Percentiles rank a stretch among this genome's conserved stretches.
These are phyloP conservation scores for Melipona quadrifasciata DNA, from an alignment of 1,140 invertebrate species.

Conservation along the genomic window DNA sequence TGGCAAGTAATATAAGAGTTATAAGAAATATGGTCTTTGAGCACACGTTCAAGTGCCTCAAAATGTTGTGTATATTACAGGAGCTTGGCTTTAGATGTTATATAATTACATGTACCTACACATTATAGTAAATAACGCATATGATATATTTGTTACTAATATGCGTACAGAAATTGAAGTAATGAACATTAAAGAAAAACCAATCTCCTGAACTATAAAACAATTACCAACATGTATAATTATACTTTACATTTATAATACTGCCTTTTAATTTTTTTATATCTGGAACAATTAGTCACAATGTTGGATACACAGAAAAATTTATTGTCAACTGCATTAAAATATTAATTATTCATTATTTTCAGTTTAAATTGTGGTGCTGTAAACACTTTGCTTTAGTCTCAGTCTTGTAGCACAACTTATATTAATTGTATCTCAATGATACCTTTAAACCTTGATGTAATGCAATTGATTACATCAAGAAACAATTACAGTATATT, in stretches of 20 bases:
- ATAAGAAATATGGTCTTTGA: conserved; percentile 79
- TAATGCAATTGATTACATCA: conserved; percentile 36
- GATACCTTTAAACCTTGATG: conserved; percentile 38
- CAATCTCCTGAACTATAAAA: conserved; percentile 77
- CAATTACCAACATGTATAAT: conserved; percentile 77
- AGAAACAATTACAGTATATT: conserved; percentile 42
- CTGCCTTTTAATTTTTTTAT: conserved; percentile 77
- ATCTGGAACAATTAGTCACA: conserved; percentile 52
- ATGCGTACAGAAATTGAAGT: conserved; percentile 78
- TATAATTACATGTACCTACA: conserved; percentile 81
- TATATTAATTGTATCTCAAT: conserved; percentile 44
- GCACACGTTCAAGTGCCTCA: conserved; percentile 82
- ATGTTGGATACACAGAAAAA: conserved; percentile 48
- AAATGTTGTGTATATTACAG: conserved; percentile 81
- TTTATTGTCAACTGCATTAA: conserved; percentile 57
- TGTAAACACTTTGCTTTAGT: conserved; percentile 64
- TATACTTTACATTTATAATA: conserved; percentile 79
- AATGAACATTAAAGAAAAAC: conserved; percentile 74
- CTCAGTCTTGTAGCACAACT: conserved; percentile 47
- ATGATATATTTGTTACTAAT: conserved; percentile 82
- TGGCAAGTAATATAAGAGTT: conserved; percentile 76
- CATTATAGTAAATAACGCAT: conserved; percentile 78
- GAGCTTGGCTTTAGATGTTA: conserved; percentile 77
- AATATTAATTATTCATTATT: conserved; percentile 55
- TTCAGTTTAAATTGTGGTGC: conserved; percentile 64